Percentiles rank a stretch among this genome's conserved stretches.
Conservation (phyloP, 2,797 vertebrate species). For the Hyperoplus immaculatus region DNA sequence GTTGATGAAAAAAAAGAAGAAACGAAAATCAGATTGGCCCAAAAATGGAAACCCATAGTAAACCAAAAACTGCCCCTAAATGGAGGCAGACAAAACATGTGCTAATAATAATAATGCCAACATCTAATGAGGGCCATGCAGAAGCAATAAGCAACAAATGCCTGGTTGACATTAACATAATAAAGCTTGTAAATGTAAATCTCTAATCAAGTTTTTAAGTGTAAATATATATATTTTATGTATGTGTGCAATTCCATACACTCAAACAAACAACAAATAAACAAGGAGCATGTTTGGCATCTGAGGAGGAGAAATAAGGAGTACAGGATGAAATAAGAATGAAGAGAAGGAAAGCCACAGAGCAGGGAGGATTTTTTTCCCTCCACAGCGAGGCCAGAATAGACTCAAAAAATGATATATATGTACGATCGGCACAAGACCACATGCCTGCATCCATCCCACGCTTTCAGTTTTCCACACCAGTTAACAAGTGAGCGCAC, state of each 20-base stretch:
- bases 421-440: slow-evolving; percentile 26
- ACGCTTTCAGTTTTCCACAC: slow-evolving; percentile 52
- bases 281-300: slow-evolving; percentile 55
- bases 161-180: background rate
- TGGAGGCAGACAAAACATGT: slow-evolving; percentile 25
- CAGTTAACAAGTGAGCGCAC: slow-evolving; percentile 37
- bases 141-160: slow-evolving; percentile 21
- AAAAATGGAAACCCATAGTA: slow-evolving; percentile 25
- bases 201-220: slow-evolving; percentile 4
- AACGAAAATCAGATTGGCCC: background rate
- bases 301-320: slow-evolving; percentile 26
- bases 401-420: slow-evolving; percentile 9
- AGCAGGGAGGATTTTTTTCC: slow-evolving; percentile 31
- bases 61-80: slow-evolving; percentile 29
- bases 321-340: slow-evolving; percentile 5
- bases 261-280: slow-evolving; percentile 20
- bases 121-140: slow-evolving; percentile 21
- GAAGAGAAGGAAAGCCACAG: background rate
- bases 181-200: background rate
- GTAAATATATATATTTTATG: slow-evolving; percentile 18
- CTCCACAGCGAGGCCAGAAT: slow-evolving; percentile 18
- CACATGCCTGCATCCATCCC: slow-evolving; percentile 35
- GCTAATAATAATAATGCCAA: slow-evolving; percentile 27
- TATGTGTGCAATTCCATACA: slow-evolving; percentile 32
- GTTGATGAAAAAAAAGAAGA: background rate